Evolutionary conservation across 1,140 invertebrate genomes (phyloP).

Genomic region (Drosophila nigromelanica): DNA sequence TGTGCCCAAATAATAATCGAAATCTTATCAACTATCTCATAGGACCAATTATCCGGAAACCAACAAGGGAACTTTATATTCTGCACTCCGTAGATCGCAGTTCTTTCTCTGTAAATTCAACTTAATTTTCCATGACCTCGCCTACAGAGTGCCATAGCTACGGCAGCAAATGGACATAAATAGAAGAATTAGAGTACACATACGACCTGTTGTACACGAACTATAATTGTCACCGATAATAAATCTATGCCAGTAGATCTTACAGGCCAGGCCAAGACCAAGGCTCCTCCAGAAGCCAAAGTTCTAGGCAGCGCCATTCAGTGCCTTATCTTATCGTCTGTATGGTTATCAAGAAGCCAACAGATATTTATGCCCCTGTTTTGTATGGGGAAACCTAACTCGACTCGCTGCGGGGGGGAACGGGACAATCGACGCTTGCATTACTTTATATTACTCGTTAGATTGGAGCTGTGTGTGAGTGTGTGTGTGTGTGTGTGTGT

Average conservation of each 20-base stretch:
- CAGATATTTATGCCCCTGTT: slow-evolving; percentile 45
- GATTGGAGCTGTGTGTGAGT: neutral
- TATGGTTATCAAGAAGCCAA: slow-evolving; percentile 50
- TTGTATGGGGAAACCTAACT: slow-evolving; percentile 40
- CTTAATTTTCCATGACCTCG: slow-evolving; percentile 3
- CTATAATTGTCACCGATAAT: slow-evolving; percentile 5
- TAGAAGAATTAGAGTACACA: slow-evolving; percentile 14
- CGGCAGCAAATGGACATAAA: slow-evolving; percentile 17
- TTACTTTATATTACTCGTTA: slow-evolving; percentile 8
- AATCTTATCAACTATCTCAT: too few relatives aligned
- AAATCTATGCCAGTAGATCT: slow-evolving; percentile 15
- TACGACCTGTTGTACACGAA: slow-evolving; percentile 66
- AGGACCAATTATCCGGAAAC: too few relatives aligned
- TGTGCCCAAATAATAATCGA: too few relatives aligned
- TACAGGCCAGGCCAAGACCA: slow-evolving; percentile 10
- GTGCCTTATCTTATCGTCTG: slow-evolving; percentile 71
- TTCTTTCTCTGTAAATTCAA: neutral
- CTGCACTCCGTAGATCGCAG: too few relatives aligned
- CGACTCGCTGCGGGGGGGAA: slow-evolving; percentile 11
- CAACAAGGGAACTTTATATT: too few relatives aligned
- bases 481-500: too few relatives aligned
- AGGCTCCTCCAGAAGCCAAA: slow-evolving; percentile 15
- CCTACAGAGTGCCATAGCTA: slow-evolving; percentile 36
- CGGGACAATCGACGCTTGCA: slow-evolving; percentile 3
- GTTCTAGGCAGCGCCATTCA: slow-evolving; percentile 35